Evolutionary conservation across 2,888 invertebrate genomes (phyloP).

Genomic region (Philereme vetulata): DNA sequence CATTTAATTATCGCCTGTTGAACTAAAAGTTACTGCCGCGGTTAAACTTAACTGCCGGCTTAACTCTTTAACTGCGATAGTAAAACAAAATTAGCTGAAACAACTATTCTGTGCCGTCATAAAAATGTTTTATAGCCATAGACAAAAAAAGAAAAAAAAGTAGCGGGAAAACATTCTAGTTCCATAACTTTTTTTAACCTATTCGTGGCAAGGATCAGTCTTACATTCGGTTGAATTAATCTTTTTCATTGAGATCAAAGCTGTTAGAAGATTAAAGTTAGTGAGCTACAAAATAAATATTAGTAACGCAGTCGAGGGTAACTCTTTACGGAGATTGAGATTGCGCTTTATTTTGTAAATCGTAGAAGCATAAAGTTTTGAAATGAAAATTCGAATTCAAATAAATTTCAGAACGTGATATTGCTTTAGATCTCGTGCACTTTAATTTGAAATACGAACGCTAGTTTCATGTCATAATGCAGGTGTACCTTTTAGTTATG

Average conservation of each 20-base stretch:
- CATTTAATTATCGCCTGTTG: constrained; percentile 31
- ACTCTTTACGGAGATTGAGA: constrained; percentile 11
- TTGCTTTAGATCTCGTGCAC: constrained; percentile 8
- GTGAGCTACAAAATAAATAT: constrained; percentile 23
- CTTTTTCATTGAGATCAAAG: constrained; percentile 36
- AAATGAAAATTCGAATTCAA: constrained; percentile 3
- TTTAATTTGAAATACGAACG: constrained; percentile 17
- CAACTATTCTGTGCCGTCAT: constrained; percentile 33
- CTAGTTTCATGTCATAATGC: constrained; percentile 11
- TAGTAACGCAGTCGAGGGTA: constrained; percentile 12
- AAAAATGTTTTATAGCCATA: constrained; percentile 27
- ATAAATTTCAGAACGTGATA: constrained; percentile 10
- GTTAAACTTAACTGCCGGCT: constrained; percentile 39
- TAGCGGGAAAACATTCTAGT: constrained; percentile 3
- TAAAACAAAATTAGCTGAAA: constrained; percentile 41
- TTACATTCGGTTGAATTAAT: constrained; percentile 23
- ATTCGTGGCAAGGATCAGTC: constrained; percentile 7
- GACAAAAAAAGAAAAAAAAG: constrained; percentile 11
- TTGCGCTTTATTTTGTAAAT: neutral
- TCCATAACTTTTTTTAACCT: neutral
- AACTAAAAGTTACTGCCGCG: constrained; percentile 34
- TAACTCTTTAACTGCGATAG: constrained; percentile 36
- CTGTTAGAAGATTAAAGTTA: constrained; percentile 31
- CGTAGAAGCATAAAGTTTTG: neutral
- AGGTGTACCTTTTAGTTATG: neutral